phyloP scores from a whole-genome alignment of 2,888 invertebrate species.

The Macrosoma leucophasiata region DNA sequence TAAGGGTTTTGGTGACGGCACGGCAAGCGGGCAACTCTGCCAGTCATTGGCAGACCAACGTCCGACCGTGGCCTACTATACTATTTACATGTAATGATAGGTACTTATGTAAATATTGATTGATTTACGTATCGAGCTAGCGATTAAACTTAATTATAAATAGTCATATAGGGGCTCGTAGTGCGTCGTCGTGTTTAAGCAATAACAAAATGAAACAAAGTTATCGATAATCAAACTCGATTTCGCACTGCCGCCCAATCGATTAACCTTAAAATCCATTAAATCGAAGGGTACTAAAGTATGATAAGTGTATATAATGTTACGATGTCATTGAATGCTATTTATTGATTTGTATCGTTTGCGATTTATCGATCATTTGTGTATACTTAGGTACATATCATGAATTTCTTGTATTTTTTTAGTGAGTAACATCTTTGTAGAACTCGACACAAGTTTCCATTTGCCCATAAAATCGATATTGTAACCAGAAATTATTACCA shows the following conservation, averaged over 20 bases:
- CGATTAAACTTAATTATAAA: conserved; percentile 44
- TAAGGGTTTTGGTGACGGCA: too few relatives aligned
- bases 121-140: conserved; percentile 53
- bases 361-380: conserved; percentile 64
- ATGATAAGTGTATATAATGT: conserved; percentile 68
- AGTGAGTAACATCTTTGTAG: conserved; percentile 22
- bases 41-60: too few relatives aligned
- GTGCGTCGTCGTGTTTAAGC: too few relatives aligned
- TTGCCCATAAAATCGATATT: too few relatives aligned
- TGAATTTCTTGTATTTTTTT: conserved; percentile 58
- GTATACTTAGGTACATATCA: conserved; percentile 74
- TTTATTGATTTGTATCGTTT: conserved; percentile 69
- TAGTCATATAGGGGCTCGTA: conserved; percentile 65
- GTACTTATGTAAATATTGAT: conserved; percentile 68
- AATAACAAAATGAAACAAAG: too few relatives aligned
- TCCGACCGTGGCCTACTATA: too few relatives aligned
- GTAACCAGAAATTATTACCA: too few relatives aligned
- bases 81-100: conserved; percentile 47
- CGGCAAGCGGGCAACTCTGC: too few relatives aligned
- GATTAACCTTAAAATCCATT: conserved; percentile 65
- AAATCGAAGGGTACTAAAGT: conserved; percentile 73
- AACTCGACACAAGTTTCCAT: conserved; percentile 13
- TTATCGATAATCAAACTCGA: too few relatives aligned
- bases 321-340: conserved; percentile 63
- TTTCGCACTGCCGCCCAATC: too few relatives aligned